Evolutionary conservation across 2,888 invertebrate genomes (phyloP), one percentile per base, ranked within the genome.

Genomic region (Pristionchus fissidentatus): DNA sequence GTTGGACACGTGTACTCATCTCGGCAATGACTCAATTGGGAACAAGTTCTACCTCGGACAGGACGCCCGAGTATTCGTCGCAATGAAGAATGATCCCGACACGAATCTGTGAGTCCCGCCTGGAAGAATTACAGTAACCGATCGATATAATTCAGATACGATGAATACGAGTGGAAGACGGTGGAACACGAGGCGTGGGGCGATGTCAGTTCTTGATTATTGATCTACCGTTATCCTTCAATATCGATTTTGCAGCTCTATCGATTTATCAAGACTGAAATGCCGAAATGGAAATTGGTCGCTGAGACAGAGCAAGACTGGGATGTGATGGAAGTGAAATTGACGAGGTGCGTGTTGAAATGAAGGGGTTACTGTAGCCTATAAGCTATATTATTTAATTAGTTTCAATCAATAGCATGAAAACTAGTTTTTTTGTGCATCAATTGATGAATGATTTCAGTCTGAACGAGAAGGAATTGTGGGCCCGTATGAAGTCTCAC

Each of bases 261-360:
- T 49, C 46, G 46, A 49, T 77, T 77, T 26, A 52, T 77, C 29
- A 77, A 49, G 75, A 52, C 46, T 3, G 75, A 77, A 32, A 77
- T 77, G 75, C 75, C 75, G 26, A 46, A 41, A 77, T 77, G 75
- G 75, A 77, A 77, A 13, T 41, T 77, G 32, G 49, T 77, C 0
- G 75, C 75, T 77, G 75, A 77, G 49, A 77, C 49, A 15, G 75
- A 77, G 49, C 46, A 49, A 19, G 75, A 77, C 10, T 77, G 75
- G 75, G 75, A 77, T 77, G 75, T 77, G 5, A 46, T 77, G 49
- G 75, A 77, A 7, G 75, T 77, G 19, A 77, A 77, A 77, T 26
- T 77, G 49, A 77, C 75, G 49, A 77, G 75, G 75, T 77, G 19
- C 15, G 8, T 22, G 26, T 70, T 26, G 29, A 29, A 7, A 7